Evolutionary conservation across 2,113 vertebrate genomes (phyloP), one percentile per base, ranked within the genome.

Genomic region (Galemys pyrenaicus): DNA sequence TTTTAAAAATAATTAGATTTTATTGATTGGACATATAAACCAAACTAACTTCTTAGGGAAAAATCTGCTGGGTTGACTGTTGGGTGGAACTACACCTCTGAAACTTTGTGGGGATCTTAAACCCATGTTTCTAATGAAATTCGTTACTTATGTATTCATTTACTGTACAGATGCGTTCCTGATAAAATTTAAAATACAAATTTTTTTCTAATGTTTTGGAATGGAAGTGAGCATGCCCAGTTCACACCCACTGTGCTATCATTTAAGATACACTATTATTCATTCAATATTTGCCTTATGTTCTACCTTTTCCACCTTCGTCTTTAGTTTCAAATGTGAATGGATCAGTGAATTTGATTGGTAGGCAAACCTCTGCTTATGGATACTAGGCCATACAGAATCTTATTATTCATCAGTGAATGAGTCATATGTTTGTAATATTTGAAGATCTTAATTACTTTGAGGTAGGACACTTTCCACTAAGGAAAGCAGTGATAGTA

Each of bases 321-420:
- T 54, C 79, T 26, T n/a, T n/a, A n/a, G n/a, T 82, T 88, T 80
- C 58, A 77, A 44, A 20, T 94, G 11, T 78, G 56, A 94, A 51
- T 77, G 62, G 17, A 35, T 75, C 54, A 41, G 8, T 97, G 51
- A 74, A 73, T 95, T 95, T 78, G 26, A n/a, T 96, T 84, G 79
- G 17, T 90, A 79, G 60, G 65, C 54, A 78, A 78, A 94, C 37
- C 17, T 71, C 3, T 78, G n/a, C n/a, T 82, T 91, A 56, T 88
- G 44, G 20, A 44, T 81, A 22, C 37, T 28, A 70, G 24, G 32
- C 44, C 68, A 49, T 5, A 51, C 4, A n/a, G 30, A 88, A 54
- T 82, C 62, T 13, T 81, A 15, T 35, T 44, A 51, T 41, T 73
- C 4, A 49, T 78, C 9, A 81, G 11, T 49, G 46, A 49, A 12